Percentiles rank a stretch among this genome's conserved stretches.
These are phyloP conservation scores for Megaceryle torquata DNA, from an alignment of 2,113 vertebrate species.

Conservation along the genomic window DNA sequence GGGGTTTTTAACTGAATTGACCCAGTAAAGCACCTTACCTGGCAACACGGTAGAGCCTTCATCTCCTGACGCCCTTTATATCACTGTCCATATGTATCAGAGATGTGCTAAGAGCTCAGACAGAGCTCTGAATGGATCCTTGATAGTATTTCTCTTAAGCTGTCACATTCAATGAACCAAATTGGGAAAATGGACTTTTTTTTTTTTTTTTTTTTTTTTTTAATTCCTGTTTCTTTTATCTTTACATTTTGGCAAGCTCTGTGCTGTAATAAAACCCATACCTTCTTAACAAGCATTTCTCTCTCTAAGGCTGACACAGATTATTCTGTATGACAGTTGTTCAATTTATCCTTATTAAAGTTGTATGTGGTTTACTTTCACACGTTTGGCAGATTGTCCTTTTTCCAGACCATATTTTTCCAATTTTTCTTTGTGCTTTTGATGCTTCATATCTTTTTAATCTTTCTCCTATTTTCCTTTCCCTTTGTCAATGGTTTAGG, in stretches of 20 bases:
- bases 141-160: background rate
- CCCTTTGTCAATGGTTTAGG: background rate
- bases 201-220: background rate
- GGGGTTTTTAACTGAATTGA: background rate
- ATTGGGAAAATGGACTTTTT: background rate
- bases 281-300: background rate
- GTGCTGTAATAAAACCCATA: background rate
- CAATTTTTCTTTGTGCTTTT: background rate
- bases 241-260: background rate
- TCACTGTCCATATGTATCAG: background rate
- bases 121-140: background rate
- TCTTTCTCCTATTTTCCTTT: background rate
- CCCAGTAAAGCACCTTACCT: background rate
- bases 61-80: background rate
- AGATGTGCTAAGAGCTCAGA: background rate
- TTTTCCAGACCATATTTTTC: conserved; percentile 34
- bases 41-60: background rate
- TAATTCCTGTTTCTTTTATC: background rate
- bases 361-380: background rate
- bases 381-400: background rate
- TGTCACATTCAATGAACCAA: background rate
- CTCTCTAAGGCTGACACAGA: background rate
- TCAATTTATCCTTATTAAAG: background rate
- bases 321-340: background rate
- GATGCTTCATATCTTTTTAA: background rate